These are phyloP conservation scores for Stegodyphus mimosarum DNA, from an alignment of 1,140 invertebrate species.

Conservation along the genomic window DNA sequence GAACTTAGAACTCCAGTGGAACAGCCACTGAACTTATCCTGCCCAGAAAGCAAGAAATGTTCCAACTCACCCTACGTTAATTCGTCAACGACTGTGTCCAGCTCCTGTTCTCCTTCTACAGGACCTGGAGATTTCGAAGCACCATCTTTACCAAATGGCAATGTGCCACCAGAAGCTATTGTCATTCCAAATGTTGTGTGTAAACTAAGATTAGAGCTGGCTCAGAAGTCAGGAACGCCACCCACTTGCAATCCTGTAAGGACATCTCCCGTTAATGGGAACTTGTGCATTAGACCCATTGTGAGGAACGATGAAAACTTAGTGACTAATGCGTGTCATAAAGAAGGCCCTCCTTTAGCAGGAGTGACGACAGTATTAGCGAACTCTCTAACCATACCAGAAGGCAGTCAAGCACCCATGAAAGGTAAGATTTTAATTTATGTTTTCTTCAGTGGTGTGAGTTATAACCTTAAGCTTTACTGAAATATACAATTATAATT, in stretches of 20 bases:
- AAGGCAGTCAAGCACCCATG: slow-evolving; percentile 8
- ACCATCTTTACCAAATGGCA: neutral
- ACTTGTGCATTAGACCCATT: slow-evolving; percentile 25
- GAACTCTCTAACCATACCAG: slow-evolving; percentile 18
- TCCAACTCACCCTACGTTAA: slow-evolving; percentile 3
- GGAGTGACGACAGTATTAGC: neutral
- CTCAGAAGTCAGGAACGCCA: slow-evolving; percentile 37
- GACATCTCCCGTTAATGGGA: slow-evolving; percentile 23
- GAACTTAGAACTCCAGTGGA: slow-evolving; percentile 11
- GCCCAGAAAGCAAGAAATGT: slow-evolving; percentile 45
- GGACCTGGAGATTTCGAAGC: slow-evolving; percentile 12
- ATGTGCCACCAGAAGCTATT: slow-evolving; percentile 12
- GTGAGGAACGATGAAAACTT: slow-evolving; percentile 26
- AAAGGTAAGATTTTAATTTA: slow-evolving; percentile 22
- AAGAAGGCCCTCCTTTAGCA: neutral
- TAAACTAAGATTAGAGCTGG: slow-evolving; percentile 44
- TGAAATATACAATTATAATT: too few relatives aligned
- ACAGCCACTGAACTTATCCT: slow-evolving; percentile 54
- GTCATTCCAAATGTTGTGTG: slow-evolving; percentile 51
- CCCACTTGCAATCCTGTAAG: slow-evolving; percentile 28
- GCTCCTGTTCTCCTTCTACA: slow-evolving; percentile 30
- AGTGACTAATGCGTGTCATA: slow-evolving; percentile 14
- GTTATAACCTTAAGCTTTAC: too few relatives aligned
- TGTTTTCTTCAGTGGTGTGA: too few relatives aligned
- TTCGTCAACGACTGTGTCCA: slow-evolving; percentile 13